Conservation (phyloP, 2,797 vertebrate genomes). For the Gallinago nigripennis region DNA sequence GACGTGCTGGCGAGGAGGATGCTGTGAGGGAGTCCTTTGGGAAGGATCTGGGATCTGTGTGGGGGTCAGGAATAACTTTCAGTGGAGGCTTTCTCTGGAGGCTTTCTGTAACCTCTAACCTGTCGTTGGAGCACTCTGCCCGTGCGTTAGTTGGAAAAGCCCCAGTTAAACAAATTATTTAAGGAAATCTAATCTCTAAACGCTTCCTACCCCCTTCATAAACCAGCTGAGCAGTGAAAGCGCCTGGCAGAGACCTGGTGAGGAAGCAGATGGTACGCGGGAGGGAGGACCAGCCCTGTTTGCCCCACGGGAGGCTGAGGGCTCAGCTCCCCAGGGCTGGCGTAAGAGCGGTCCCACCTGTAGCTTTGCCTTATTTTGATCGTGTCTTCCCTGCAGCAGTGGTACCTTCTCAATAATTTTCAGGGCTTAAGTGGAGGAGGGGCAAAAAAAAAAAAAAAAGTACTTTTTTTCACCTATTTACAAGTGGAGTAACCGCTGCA, state of each 20-base stretch:
- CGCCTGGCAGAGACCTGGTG: rapidly evolving
- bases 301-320: background rate
- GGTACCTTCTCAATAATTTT: rapidly evolving
- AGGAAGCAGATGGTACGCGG: background rate
- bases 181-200: background rate
- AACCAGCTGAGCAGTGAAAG: background rate
- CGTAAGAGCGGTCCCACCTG: background rate
- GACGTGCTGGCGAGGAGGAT: rapidly evolving
- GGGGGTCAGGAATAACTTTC: rapidly evolving
- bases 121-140: rapidly evolving
- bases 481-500: rapidly evolving
- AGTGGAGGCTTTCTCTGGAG: background rate
- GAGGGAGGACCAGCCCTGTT: background rate
- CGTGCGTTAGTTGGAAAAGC: background rate
- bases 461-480: rapidly evolving
- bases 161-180: background rate
- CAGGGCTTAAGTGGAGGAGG: rapidly evolving
- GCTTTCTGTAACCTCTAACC: background rate
- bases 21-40: rapidly evolving
- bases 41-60: rapidly evolving
- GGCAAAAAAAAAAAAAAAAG: too few species aligned
- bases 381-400: background rate
- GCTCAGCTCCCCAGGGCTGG: background rate
- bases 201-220: background rate
- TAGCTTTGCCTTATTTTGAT: rapidly evolving